These are phyloP conservation scores for Acanthornis magna DNA, from an alignment of 2,797 vertebrate species.

Conservation along the genomic window DNA sequence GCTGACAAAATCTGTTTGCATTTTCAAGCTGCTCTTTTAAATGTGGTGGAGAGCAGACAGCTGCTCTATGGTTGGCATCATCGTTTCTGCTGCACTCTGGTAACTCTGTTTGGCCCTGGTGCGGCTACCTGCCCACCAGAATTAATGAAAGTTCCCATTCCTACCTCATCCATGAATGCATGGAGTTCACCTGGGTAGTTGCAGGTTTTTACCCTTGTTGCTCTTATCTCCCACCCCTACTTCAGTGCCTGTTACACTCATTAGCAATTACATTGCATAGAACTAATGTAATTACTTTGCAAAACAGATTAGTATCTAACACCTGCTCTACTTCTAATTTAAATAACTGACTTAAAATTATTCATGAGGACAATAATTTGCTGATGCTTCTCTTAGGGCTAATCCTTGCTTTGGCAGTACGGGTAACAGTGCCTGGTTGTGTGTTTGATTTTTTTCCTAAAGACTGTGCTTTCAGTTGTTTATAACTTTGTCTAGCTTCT, in stretches of 20 bases:
- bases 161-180: neutral
- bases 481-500: neutral
- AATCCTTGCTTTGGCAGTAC: neutral
- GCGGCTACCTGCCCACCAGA: neutral
- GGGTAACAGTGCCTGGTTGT: neutral
- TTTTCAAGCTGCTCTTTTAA: neutral
- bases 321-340: slow-evolving; percentile 13
- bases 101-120: neutral
- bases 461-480: neutral
- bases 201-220: neutral
- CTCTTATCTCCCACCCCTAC: neutral
- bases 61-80: neutral
- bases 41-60: neutral
- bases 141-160: neutral
- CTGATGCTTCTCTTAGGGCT: neutral
- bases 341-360: slow-evolving; percentile 27
- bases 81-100: neutral
- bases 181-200: neutral
- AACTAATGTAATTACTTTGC: slow-evolving; percentile 17
- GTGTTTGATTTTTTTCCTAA: neutral
- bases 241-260: neutral
- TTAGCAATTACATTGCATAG: slow-evolving; percentile 6
- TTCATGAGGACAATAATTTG: neutral
- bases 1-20: neutral
- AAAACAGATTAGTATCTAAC: neutral